Evolutionary conservation across 1,140 invertebrate genomes (phyloP).

Genomic region (Arctopsyche grandis): DNA sequence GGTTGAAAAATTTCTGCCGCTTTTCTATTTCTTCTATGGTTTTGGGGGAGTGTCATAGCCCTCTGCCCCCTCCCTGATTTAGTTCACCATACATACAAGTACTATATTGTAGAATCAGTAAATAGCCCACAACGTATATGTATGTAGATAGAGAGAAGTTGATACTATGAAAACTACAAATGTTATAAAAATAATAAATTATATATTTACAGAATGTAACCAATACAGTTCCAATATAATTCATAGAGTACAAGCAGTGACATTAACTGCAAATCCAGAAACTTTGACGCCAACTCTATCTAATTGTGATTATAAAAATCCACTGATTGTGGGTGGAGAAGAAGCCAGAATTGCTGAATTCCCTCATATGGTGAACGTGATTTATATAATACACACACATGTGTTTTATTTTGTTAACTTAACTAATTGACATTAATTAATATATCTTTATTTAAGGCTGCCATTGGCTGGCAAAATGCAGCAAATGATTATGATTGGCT

Average conservation of each 20-base stretch:
- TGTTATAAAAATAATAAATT: too few relatives aligned
- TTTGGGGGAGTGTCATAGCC: too few relatives aligned
- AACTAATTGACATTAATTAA: neutral
- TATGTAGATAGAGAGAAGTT: too few relatives aligned
- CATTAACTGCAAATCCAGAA: neutral
- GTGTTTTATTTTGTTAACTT: neutral
- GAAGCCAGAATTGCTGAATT: conserved; percentile 9
- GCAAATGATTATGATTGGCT: neutral
- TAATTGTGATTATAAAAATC: neutral
- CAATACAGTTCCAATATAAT: neutral
- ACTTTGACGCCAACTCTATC: neutral
- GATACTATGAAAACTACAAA: too few relatives aligned
- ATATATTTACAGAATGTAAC: conserved; percentile 4
- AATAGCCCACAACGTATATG: too few relatives aligned
- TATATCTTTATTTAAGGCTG: neutral
- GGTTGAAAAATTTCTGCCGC: too few relatives aligned
- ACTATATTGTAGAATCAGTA: too few relatives aligned
- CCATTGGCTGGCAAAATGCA: conserved; percentile 5
- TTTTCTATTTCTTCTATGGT: too few relatives aligned
- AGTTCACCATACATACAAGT: too few relatives aligned
- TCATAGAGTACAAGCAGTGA: neutral
- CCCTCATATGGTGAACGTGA: conserved; percentile 24
- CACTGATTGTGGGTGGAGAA: conserved; percentile 17
- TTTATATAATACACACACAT: neutral
- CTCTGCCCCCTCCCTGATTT: too few relatives aligned